Conservation (phyloP, 2,888 invertebrate species). For the Patella pellucida region DNA sequence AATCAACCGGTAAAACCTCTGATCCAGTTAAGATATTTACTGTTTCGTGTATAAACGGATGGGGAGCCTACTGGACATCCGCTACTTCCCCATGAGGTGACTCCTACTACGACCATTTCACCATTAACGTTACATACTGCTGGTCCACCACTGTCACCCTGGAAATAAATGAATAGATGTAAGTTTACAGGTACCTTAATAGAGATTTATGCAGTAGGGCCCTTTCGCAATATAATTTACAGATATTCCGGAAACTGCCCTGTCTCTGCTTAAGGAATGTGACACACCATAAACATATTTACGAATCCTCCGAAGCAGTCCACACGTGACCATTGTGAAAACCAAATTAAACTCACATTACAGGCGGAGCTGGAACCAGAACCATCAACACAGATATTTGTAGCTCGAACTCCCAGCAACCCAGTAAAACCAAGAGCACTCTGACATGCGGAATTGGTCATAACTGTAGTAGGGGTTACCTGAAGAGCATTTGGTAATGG, state of each 20-base stretch:
- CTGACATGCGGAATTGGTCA: not conserved
- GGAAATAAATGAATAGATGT: not conserved
- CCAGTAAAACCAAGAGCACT: constrained; percentile 2
- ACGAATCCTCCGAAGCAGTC: no score
- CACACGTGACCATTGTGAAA: no score
- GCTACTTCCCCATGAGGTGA: not conserved
- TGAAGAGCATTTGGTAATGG: not conserved
- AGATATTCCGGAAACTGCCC: no score
- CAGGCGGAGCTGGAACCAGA: not conserved
- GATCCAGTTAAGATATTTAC: not conserved
- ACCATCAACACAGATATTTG: constrained; percentile 1
- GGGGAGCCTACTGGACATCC: not conserved
- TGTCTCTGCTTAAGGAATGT: no score
- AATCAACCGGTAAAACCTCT: no score
- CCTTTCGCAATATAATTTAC: no score
- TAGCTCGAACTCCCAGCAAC: not conserved
- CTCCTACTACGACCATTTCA: not conserved
- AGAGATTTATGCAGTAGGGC: no score
- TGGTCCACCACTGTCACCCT: constrained; percentile 5
- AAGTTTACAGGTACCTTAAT: no score
- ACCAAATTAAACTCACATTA: not conserved
- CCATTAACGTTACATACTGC: constrained; percentile 4
- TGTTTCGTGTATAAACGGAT: not conserved
- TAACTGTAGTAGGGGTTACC: not conserved
- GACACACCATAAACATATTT: no score